Evolutionary conservation across 2,888 invertebrate species (phyloP).

Genomic region (Tipula unca): DNA sequence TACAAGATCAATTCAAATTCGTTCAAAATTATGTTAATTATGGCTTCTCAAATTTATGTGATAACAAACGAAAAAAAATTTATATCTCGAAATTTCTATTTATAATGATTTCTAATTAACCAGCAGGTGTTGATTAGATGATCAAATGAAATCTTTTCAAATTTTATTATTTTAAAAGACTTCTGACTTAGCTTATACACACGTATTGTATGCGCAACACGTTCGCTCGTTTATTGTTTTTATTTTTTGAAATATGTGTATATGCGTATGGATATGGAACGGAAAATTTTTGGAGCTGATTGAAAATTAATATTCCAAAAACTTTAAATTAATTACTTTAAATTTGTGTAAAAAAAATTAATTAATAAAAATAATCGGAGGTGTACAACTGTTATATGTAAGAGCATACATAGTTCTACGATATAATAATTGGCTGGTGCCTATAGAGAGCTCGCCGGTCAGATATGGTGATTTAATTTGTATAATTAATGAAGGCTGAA

Average conservation of each 20-base stretch:
- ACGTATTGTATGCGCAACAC: not conserved
- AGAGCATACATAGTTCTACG: not conserved
- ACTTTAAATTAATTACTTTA: not conserved
- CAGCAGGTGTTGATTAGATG: conserved; percentile 8
- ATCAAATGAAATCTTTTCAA: not conserved
- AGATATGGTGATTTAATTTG: not conserved
- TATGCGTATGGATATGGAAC: not conserved
- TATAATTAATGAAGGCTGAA: not conserved
- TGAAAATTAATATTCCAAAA: not conserved
- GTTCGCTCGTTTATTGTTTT: not conserved
- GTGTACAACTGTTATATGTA: not conserved
- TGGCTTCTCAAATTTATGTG: no score
- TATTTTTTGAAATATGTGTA: no score
- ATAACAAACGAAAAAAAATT: no score
- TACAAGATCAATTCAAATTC: not conserved
- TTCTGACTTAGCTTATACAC: not conserved
- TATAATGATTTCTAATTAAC: not conserved
- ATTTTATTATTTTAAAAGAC: not conserved
- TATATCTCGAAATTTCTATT: not conserved
- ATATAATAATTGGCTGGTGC: not conserved
- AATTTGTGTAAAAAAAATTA: conserved; percentile 8
- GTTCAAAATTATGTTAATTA: not conserved
- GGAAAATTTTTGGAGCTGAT: not conserved
- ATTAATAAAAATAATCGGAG: not conserved
- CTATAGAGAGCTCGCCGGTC: not conserved